These are phyloP conservation scores for Heliconius hortense DNA, from an alignment of 2,888 invertebrate species.

Conservation along the genomic window DNA sequence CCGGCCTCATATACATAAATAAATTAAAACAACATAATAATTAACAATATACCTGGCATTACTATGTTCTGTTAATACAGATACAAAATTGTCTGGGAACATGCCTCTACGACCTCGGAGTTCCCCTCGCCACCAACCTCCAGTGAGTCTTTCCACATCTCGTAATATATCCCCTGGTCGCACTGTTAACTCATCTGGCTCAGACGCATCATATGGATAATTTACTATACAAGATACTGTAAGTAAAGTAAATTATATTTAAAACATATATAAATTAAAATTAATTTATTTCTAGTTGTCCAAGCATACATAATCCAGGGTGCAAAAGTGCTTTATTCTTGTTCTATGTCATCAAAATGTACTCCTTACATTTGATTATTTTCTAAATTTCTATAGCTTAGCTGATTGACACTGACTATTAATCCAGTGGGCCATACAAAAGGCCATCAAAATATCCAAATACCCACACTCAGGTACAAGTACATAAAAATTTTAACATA, in stretches of 20 bases:
- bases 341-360: not conserved
- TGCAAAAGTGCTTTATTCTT: not conserved
- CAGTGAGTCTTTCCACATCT: constrained; percentile 88
- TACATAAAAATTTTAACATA: too few relatives aligned
- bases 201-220: constrained; percentile 92
- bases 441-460: too few relatives aligned
- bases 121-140: constrained; percentile 97
- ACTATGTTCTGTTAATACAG: constrained; percentile 76
- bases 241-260: constrained; percentile 44
- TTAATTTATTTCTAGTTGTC: not conserved
- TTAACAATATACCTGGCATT: constrained; percentile 65
- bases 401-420: too few relatives aligned
- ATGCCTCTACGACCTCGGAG: constrained; percentile 90
- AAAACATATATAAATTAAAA: constrained; percentile 28
- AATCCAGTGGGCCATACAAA: too few relatives aligned
- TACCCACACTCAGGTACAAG: too few relatives aligned
- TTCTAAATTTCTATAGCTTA: too few relatives aligned
- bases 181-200: constrained; percentile 92
- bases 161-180: constrained; percentile 91
- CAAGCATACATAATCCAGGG: not conserved
- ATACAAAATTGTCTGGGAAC: constrained; percentile 97
- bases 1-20: too few relatives aligned
- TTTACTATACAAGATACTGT: constrained; percentile 92
- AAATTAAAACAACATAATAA: not conserved
- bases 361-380: too few relatives aligned